Evolutionary conservation across 2,888 invertebrate species (phyloP).

Genomic region (Synanthedon myopaeformis): DNA sequence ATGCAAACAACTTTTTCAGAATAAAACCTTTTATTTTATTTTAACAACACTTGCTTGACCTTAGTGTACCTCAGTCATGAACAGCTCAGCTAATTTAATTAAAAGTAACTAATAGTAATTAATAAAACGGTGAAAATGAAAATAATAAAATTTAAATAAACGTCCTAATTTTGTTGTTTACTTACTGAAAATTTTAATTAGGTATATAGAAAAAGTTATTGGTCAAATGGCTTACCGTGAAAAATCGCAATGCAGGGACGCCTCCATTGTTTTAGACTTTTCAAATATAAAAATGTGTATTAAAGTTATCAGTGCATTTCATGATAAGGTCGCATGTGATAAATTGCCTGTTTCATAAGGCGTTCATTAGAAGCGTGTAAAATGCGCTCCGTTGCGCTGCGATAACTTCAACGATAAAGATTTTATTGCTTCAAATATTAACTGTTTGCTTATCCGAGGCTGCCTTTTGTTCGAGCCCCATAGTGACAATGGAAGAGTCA

Average conservation of each 20-base stretch:
- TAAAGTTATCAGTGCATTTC: slow-evolving; percentile 54
- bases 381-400: slow-evolving; percentile 65
- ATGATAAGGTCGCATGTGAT: slow-evolving; percentile 64
- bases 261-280: neutral
- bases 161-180: too few species aligned
- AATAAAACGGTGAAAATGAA: too few species aligned
- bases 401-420: slow-evolving; percentile 58
- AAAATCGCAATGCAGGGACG: neutral
- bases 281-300: slow-evolving; percentile 16
- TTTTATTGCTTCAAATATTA: slow-evolving; percentile 66
- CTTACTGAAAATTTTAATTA: too few species aligned
- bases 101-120: too few species aligned
- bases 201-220: too few species aligned
- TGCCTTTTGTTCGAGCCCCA: slow-evolving; percentile 28
- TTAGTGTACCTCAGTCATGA: too few species aligned
- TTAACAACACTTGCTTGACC: too few species aligned
- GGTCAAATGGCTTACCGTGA: too few species aligned
- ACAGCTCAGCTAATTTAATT: too few species aligned
- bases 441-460: slow-evolving; percentile 51
- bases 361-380: slow-evolving; percentile 67
- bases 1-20: too few species aligned
- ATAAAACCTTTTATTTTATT: too few species aligned
- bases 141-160: too few species aligned
- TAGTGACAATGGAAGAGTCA: slow-evolving; percentile 22
- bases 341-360: slow-evolving; percentile 69